Conservation (phyloP, 2,888 invertebrate genomes). For the Eumerus sabulonum region DNA sequence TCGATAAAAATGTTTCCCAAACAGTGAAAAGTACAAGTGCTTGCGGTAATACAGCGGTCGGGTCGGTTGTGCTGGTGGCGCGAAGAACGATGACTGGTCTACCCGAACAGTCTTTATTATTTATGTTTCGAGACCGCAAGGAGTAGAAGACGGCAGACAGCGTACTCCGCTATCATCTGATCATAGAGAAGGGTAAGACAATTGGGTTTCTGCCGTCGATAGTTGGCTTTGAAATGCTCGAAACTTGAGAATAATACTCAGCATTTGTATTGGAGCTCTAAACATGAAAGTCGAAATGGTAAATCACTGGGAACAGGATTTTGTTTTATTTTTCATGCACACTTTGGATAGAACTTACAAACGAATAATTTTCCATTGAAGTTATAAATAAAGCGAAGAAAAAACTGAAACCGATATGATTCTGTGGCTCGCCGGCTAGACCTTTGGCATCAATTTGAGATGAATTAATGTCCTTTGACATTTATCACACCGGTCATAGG, state of each 20-base stretch:
- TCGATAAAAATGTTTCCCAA: constrained; percentile 59
- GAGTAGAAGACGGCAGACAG: constrained; percentile 2
- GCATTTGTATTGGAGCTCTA: background rate
- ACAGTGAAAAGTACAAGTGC: constrained; percentile 51
- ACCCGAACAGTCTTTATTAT: constrained; percentile 52
- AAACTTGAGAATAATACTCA: background rate
- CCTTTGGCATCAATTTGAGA: no score
- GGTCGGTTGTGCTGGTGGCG: constrained; percentile 32
- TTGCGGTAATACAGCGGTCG: constrained; percentile 9
- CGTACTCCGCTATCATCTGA: constrained; percentile 2
- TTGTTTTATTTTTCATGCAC: constrained; percentile 22
- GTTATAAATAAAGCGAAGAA: no score
- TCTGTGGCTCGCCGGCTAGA: no score
- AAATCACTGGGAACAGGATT: constrained; percentile 24
- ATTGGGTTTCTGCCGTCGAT: constrained; percentile 44
- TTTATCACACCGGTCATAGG: no score
- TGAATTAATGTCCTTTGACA: no score
- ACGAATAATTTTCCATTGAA: no score
- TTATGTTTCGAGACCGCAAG: constrained; percentile 47
- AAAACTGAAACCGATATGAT: no score
- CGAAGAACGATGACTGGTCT: constrained; percentile 25
- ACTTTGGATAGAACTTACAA: no score
- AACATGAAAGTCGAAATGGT: constrained; percentile 22
- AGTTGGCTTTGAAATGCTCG: constrained; percentile 36
- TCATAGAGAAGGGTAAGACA: constrained; percentile 42